Percentiles rank a stretch among this genome's conserved stretches.
phyloP scores from a whole-genome alignment of 2,797 vertebrate genomes.

The Acipenser ruthenus region DNA sequence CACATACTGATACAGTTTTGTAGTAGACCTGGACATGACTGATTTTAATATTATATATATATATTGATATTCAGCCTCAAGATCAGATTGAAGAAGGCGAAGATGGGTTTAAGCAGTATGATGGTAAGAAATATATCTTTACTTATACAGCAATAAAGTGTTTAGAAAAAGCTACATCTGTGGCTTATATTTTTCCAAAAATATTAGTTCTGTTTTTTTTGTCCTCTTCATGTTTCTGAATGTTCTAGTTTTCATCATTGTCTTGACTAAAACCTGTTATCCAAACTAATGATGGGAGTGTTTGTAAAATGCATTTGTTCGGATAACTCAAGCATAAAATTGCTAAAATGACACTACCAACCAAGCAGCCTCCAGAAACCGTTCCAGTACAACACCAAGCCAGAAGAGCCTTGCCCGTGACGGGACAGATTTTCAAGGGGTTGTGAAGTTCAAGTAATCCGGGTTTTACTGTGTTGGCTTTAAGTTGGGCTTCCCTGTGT shows the following conservation, averaged over 20 bases:
- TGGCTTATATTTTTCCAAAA: neutral
- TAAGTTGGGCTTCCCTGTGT: slow-evolving; percentile 16
- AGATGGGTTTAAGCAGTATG: slow-evolving; percentile 94
- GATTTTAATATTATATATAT: slow-evolving; percentile 58
- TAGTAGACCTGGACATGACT: slow-evolving; percentile 50
- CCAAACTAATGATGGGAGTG: no score
- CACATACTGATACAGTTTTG: slow-evolving; percentile 4
- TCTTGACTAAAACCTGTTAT: neutral
- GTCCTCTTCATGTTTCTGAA: neutral
- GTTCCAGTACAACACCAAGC: no score
- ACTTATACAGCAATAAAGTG: neutral
- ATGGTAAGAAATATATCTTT: slow-evolving; percentile 72
- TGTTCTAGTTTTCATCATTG: neutral
- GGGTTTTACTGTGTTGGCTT: slow-evolving; percentile 15
- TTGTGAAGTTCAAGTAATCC: slow-evolving; percentile 19
- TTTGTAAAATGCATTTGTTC: no score
- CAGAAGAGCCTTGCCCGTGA: neutral
- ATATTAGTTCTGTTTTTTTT: no score
- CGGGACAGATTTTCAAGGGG: slow-evolving; percentile 32
- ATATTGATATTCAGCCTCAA: slow-evolving; percentile 69
- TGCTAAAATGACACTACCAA: no score
- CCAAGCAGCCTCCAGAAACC: no score
- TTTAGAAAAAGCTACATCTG: neutral
- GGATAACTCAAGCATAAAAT: no score
- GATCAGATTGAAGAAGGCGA: slow-evolving; percentile 85